These are phyloP conservation scores for Drosophila setifemur DNA, from an alignment of 1,140 invertebrate genomes.

Conservation along the genomic window DNA sequence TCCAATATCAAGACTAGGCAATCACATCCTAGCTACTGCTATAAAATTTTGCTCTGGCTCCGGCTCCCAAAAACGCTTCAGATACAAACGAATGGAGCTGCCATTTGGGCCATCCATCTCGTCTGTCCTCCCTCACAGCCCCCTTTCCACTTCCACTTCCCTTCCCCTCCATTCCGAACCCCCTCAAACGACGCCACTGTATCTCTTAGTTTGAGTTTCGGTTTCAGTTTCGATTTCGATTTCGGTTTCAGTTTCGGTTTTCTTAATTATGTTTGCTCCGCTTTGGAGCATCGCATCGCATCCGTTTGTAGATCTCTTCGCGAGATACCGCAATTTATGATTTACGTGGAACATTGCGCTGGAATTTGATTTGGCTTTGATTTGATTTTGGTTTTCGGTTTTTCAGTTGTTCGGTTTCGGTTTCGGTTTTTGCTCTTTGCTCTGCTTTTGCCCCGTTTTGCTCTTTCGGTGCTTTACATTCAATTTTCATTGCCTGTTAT, in stretches of 20 bases:
- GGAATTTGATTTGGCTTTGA: constrained; percentile 55
- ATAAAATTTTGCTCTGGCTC: neutral
- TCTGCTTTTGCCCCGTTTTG: constrained; percentile 1
- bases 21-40: constrained; percentile 14
- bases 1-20: too few species aligned
- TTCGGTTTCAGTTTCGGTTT: constrained; percentile 53
- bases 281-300: constrained; percentile 71
- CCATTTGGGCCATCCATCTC: constrained; percentile 59
- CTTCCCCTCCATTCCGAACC: neutral
- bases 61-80: neutral
- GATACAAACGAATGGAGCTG: constrained; percentile 28
- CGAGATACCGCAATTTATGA: constrained; percentile 72
- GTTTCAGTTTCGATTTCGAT: constrained; percentile 32
- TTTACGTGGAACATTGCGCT: constrained; percentile 76
- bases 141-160: neutral
- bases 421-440: constrained; percentile 1
- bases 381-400: constrained; percentile 28
- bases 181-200: neutral
- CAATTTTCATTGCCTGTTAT: constrained; percentile 73
- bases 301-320: constrained; percentile 75
- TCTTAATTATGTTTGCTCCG: constrained; percentile 75
- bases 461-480: constrained; percentile 61
- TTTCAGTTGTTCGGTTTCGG: neutral
- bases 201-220: constrained; percentile 21
- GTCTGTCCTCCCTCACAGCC: neutral